Evolutionary conservation across 2,797 vertebrate species (phyloP), one percentile per base, ranked within the genome.

Genomic region (Coranthus polyacanthus): DNA sequence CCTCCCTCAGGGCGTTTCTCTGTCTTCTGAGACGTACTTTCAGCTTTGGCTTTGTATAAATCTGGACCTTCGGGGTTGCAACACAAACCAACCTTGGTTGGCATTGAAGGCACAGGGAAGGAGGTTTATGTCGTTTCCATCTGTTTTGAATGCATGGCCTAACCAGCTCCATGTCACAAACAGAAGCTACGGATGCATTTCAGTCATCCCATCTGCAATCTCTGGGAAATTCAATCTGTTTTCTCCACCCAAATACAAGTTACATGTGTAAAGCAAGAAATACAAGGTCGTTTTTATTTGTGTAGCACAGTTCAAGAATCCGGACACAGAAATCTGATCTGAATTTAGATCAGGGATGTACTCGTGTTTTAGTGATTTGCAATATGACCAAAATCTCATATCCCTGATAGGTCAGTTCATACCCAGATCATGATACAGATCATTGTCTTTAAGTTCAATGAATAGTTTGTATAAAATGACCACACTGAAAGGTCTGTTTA

Each of bases 11-110:
- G 82, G 69, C 1, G 5, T 54, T 74, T 58, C 64, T 72, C 60
- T 68, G 61, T 80, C 64, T 57, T 59, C 57, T 57, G 24, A 76
- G 63, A 71, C 26, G 63, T 53, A 59, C 70, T 84, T 42, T 81
- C 75, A 77, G 63, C 20, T 82, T 16, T 17, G 59, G 65, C 57
- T 86, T 84, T 81, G 75, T 86, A 64, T 67, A 46, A 72, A 57
- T 58, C 41, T 38, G 61, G 57, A 81, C 76, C 80, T 83, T 75
- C 45, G 54, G 77, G 81, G 46, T 50, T 77, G 65, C 74, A 82
- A 82, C 61, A 58, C 52, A 80, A 85, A 73, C 70, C 58, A 63
- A 20, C 36, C 44, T 50, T 13, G 34, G 29, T 36, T 79, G 50
- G 21, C 50, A 68, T n/a, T 9, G 29, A 70, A 37, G 43, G 32